A percentile compares a stretch with the other conserved stretches of the same genome.
phyloP scores from a whole-genome alignment of 2,113 vertebrate genomes.

The Eleginops maclovinus region DNA sequence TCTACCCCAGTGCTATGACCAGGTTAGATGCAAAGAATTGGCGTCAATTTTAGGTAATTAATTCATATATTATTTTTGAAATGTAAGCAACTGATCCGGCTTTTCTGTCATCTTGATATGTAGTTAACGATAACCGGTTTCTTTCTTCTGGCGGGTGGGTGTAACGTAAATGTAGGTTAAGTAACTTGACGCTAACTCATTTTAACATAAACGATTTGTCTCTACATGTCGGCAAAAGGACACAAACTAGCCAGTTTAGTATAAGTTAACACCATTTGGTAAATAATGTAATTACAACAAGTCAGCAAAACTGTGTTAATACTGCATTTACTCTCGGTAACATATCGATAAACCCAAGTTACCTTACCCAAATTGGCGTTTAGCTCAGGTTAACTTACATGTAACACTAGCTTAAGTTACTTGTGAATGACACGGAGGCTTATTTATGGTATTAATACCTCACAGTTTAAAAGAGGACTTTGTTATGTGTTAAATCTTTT shows the following conservation, averaged over 20 bases:
- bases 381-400: background rate
- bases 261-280: background rate
- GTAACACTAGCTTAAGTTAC: background rate
- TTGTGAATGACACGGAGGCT: background rate
- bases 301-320: background rate
- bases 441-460: background rate
- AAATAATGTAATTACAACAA: background rate
- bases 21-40: constrained; percentile 5
- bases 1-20: background rate
- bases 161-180: background rate
- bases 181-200: constrained; percentile 29
- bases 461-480: background rate
- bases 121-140: background rate
- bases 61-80: fast-evolving
- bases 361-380: background rate
- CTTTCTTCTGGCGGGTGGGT: background rate
- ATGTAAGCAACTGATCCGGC: background rate
- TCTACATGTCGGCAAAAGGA: background rate
- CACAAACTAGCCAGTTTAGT: background rate
- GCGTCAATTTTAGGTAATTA: background rate
- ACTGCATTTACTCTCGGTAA: background rate
- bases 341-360: background rate
- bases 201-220: background rate
- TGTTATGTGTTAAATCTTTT: background rate
- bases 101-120: background rate